Evolutionary conservation across 2,113 vertebrate genomes (phyloP), one percentile per base, ranked within the genome.

Genomic region (Apistogramma diplotaenia): DNA sequence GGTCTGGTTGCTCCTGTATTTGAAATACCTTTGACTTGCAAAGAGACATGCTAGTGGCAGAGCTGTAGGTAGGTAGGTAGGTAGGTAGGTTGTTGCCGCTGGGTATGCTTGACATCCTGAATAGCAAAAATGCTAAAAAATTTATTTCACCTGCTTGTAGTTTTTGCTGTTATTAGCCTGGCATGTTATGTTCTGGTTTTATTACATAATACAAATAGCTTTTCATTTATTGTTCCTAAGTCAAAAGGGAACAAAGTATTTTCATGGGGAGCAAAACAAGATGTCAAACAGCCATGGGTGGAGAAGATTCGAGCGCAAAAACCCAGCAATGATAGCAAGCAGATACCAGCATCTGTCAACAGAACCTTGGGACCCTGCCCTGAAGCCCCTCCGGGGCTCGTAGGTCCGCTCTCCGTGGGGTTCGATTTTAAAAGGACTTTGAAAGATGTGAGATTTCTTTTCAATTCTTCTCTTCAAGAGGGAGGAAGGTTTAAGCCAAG

Each of bases 401-500:
- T 96, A 37, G 97, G 98, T 25, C 94, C 96, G 0, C 84, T 98
- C 19, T 43, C 1, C 2, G 93, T 99, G 33, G 96, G 97, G 40
- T 99, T 99, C 87, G 93, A 94, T 23, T 77, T 78, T 72, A 91
- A 93, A 5, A 74, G 87, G 60, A 93, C 96, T 81, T 92, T 89
- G 16, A 91, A 92, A 16, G 40, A 92, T 29, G 46, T 91, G 10
- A 81, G 25, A 21, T 8, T 67, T 3, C 0, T 4, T 0, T 0
- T 29, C 3, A 94, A 95, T 80, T 70, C 89, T 2, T 46, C 56
- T n/a, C 92, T 99, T 74, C 89, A 72, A 83, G 6, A 79, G 6
- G 98, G 98, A 23, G 98, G 98, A 61, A 94, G 90, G 5, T 97
- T 94, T 81, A 89, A 92, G 49, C 98, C 98, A 0, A 76, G 86